Conservation (phyloP, 2,113 vertebrate species). For the Hyaena hyaena region DNA sequence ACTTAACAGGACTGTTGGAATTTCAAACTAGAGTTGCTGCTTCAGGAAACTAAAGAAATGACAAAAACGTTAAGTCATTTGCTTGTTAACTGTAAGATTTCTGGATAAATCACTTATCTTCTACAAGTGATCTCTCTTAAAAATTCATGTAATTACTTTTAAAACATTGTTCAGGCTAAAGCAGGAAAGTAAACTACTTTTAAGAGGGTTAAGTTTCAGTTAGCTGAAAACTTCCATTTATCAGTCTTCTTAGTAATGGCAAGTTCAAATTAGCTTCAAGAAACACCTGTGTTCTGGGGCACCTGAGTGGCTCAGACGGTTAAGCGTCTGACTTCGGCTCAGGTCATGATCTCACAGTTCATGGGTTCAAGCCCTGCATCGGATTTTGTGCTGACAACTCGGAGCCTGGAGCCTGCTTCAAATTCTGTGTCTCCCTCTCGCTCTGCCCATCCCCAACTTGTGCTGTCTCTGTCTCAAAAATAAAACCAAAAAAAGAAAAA, state of each 20-base stretch:
- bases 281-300: not conserved
- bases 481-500: no score
- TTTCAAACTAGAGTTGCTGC: not conserved
- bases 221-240: slow-evolving; percentile 24
- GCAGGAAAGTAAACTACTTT: not conserved
- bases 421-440: no score
- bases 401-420: no score
- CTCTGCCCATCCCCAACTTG: no score
- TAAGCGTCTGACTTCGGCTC: no score
- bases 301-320: no score
- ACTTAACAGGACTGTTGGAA: not conserved
- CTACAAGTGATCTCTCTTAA: not conserved
- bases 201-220: not conserved
- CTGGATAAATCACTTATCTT: not conserved
- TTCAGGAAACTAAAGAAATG: not conserved
- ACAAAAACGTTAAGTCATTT: not conserved
- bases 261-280: slow-evolving; percentile 43
- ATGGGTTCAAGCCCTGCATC: no score
- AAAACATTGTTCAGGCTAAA: slow-evolving; percentile 22
- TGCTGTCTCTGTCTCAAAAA: no score
- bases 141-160: slow-evolving; percentile 44
- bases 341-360: no score
- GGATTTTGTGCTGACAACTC: no score
- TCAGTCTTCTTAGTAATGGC: not conserved
- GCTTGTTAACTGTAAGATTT: slow-evolving; percentile 7